Percentiles rank a stretch among this genome's conserved stretches.
These are phyloP conservation scores for Aegotheles bennettii DNA, from an alignment of 2,113 vertebrate genomes.

Conservation along the genomic window DNA sequence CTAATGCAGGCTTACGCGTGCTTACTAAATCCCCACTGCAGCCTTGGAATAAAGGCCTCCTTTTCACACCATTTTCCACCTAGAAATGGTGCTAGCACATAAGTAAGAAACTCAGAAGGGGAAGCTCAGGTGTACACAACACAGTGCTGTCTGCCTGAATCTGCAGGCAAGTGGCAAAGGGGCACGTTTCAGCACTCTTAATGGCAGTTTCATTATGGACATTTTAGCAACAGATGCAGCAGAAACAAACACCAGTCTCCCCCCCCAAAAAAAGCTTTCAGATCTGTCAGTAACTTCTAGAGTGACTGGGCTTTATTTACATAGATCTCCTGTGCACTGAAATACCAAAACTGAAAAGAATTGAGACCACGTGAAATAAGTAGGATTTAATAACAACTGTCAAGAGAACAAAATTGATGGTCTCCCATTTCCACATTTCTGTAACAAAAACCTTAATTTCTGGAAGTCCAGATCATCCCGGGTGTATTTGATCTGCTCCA, in stretches of 20 bases:
- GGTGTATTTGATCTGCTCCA: background rate
- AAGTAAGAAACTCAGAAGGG: background rate
- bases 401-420: constrained; percentile 16
- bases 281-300: background rate
- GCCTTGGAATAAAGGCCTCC: background rate
- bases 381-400: constrained; percentile 21
- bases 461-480: background rate
- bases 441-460: constrained; percentile 2
- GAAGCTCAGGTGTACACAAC: background rate
- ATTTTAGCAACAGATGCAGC: background rate
- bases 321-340: background rate
- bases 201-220: background rate
- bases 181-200: background rate
- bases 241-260: background rate
- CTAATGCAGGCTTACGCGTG: background rate
- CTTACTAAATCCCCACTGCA: background rate
- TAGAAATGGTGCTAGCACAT: background rate
- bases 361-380: background rate
- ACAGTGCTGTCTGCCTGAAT: accelerated
- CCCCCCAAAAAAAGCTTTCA: background rate
- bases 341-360: background rate
- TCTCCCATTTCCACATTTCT: constrained; percentile 1
- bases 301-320: background rate
- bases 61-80: background rate
- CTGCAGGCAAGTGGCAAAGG: background rate